Percentiles rank a stretch among this genome's conserved stretches.
Evolutionary conservation across 2,113 vertebrate genomes (phyloP).

Genomic region (Uria aalge): DNA sequence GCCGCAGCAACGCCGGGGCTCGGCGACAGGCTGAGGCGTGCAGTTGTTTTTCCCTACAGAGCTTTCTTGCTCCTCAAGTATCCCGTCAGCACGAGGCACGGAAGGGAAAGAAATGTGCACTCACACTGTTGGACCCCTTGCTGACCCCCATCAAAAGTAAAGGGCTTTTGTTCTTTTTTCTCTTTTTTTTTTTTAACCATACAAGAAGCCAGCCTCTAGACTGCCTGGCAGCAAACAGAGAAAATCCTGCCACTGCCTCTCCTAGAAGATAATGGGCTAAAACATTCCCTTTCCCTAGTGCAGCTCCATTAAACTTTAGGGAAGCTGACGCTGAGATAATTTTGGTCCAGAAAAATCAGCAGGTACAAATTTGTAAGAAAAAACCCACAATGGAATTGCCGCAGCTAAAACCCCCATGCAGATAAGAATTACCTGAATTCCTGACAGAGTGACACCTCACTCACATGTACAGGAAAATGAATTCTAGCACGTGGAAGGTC

Average conservation of each 20-base stretch:
- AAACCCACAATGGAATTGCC: background rate
- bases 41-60: background rate
- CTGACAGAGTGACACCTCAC: background rate
- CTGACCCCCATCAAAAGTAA: background rate
- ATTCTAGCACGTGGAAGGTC: background rate
- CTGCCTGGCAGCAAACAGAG: background rate
- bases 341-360: background rate
- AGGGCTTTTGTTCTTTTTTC: background rate
- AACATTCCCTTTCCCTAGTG: background rate
- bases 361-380: background rate
- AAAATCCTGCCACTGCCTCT: background rate
- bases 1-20: background rate
- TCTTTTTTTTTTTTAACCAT: background rate
- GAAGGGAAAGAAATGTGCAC: background rate
- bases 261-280: background rate
- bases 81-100: accelerated
- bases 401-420: background rate
- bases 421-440: background rate
- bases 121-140: background rate
- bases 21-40: background rate
- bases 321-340: background rate
- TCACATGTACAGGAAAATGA: accelerated
- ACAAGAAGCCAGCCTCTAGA: background rate
- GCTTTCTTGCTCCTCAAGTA: background rate
- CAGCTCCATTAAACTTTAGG: background rate